Evolutionary conservation across 2,888 invertebrate genomes (phyloP), one percentile per base, ranked within the genome.

Genomic region (Phengaris arion): DNA sequence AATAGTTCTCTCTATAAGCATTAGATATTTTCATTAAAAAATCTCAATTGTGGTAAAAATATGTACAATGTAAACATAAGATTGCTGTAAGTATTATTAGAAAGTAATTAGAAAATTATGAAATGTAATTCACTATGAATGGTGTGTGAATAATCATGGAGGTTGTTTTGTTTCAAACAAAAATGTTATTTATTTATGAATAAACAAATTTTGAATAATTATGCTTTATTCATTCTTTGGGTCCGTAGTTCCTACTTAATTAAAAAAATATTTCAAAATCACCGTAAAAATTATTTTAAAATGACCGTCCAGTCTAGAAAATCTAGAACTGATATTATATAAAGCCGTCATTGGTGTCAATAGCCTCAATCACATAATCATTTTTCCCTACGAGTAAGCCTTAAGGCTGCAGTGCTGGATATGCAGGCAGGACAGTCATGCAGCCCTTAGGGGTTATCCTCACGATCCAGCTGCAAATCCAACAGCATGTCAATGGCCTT

Each of bases 181-280:
- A 90, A 92, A 90, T 92, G 92, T 92, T 93, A 93, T 93, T 93
- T 93, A 93, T 93, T 93, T 93, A 92, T 93, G 91, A 93, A 87
- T 93, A 93, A 93, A 93, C 88, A 87, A 92, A 89, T 92, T 93
- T 93, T 93, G 94, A 84, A 94, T 95, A 87, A 89, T 77, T 74
- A 77, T 77, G 70, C 76, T 77, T 72, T 77, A 45, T 48, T 74
- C n/a, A 76, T 54, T 35, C 35, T 35, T 35, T 35, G 35, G 35
- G 8, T 45, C 74, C 10, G 6, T 2, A 12, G 10, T 59, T 70
- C 35, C 2, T 35, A 35, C 35, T n/a, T n/a, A n/a, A n/a, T n/a
- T n/a, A n/a, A n/a, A 22, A 22, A 22, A 22, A 22, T 22, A 22
- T 22, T 22, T 22, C 22, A 22, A 22, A 22, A 22, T 22, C 22